Evolutionary conservation across 2,888 invertebrate species (phyloP), one percentile per base, ranked within the genome.

Genomic region (Formica aserva): DNA sequence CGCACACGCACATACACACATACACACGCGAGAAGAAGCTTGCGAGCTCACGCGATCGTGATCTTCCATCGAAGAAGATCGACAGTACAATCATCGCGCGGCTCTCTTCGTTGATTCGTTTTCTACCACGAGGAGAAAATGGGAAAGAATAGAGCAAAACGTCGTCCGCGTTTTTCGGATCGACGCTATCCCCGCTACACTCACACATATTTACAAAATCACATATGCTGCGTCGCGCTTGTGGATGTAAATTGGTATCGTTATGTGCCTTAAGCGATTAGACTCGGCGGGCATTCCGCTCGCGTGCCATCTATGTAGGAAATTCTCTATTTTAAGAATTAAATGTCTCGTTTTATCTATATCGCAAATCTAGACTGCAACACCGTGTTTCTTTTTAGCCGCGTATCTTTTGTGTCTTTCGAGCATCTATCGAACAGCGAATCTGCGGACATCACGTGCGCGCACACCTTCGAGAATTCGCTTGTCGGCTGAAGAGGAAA

Each of bases 151-250:
- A 75, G 83, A 88, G 76, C 78, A 52, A 80, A 81, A 80, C 77
- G 48, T 82, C 57, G 18, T 45, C n/a, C 6, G 52, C 41, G 6
- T 22, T 35, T 80, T 13, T 66, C 74, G 55, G 69, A 80, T 77
- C 69, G 66, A 66, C 71, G n/a, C 26, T 60, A 41, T 67, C 69
- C 72, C 76, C 83, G 76, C 67, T 66, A 71, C 87, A 69, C 63
- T 66, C 72, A 63, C 71, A 74, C 75, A 72, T 89, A 89, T 89
- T 89, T 89, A 89, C 90, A 89, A 89, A 89, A 88, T 89, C 87
- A 89, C 87, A 87, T 81, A 82, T 81, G 82, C 85, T 83, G 90
- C 85, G 76, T 89, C 86, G 85, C 89, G 85, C 85, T 87, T 86
- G 52, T 77, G 57, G 29, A 48, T 26, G 38, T 65, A 48, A 55